Base-by-base conservation (phyloP, 2,797 vertebrate genomes). In the Mus spretus region DNA sequence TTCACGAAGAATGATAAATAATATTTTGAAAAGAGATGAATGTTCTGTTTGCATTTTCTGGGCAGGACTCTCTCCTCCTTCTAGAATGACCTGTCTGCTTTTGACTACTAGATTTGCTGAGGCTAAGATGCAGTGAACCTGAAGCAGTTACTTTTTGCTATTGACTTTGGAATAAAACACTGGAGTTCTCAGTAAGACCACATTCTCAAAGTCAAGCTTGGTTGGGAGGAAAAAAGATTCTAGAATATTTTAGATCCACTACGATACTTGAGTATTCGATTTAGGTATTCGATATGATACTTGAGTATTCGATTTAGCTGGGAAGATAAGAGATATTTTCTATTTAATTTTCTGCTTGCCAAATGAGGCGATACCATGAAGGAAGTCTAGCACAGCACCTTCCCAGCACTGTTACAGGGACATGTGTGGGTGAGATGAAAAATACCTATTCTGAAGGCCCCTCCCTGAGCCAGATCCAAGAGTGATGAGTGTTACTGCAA, bases 151-250 rank as follows among this genome's bases (percentile, higher is more conserved):
- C 63, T 11, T 13, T 57, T 77, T 4, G 55, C 17, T 75, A 67
- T 81, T 79, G 47, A 53, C 75, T 82, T 14, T 37, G 31, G 83
- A 63, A 91, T 91, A 70, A 88, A 89, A 89, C 77, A 92, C 50
- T 14, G 53, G 57, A 65, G 31, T 65, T 34, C 34, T 91, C 7
- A 57, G 22, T 3, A 87, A 75, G 82, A 63, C 5, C 31, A 75
- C 59, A 13, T 74, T 88, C 81, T 74, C 28, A 95, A 96, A 92
- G n/a, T n/a, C 90, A 95, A 40, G 37, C 59, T 93, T 87, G 70
- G 7, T 31, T 89, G 47, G 72, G 19, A 55, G 63, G 0, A 63
- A 44, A 83, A 15, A 77, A 50, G 37, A 57, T 20, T 15, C 31
- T 78, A 83, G 59, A 96, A 78, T 12, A 12, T 47, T 55, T 88